Conservation (phyloP, 2,797 vertebrate genomes). For the Rhinichthys osculus region DNA sequence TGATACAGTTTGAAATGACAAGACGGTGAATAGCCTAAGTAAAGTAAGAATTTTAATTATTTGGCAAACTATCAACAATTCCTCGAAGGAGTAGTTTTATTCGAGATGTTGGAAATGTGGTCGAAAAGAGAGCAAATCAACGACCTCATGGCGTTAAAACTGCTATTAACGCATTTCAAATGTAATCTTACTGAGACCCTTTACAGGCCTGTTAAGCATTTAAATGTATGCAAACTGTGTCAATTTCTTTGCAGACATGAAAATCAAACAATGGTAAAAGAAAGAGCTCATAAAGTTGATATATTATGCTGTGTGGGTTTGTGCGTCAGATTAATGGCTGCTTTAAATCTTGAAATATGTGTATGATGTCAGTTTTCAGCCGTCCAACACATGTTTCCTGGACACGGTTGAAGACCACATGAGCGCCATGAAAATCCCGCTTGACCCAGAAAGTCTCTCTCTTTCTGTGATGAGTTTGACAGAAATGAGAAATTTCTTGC, state of each 20-base stretch:
- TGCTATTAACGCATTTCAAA: neutral
- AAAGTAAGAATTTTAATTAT: neutral
- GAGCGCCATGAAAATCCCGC: neutral
- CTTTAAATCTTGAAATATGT: neutral
- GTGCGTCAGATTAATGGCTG: neutral
- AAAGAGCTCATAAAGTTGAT: conserved; percentile 1
- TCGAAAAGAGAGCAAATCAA: neutral
- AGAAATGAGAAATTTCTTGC: conserved; percentile 23
- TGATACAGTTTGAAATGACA: neutral
- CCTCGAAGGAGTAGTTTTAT: neutral
- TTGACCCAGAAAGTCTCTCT: conserved; percentile 19
- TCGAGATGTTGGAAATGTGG: neutral
- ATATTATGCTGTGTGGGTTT: neutral
- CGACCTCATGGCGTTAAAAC: neutral
- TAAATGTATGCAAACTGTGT: neutral
- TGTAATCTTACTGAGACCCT: neutral
- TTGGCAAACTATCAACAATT: neutral
- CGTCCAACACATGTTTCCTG: neutral
- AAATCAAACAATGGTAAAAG: neutral
- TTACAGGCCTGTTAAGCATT: neutral
- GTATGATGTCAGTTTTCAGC: neutral
- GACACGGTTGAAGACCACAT: neutral
- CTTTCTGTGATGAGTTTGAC: conserved; percentile 7
- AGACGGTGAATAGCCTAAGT: too few species aligned
- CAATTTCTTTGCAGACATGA: neutral